Evolutionary conservation across 1,140 invertebrate genomes (phyloP).

Genomic region (Dysdera silvatica): DNA sequence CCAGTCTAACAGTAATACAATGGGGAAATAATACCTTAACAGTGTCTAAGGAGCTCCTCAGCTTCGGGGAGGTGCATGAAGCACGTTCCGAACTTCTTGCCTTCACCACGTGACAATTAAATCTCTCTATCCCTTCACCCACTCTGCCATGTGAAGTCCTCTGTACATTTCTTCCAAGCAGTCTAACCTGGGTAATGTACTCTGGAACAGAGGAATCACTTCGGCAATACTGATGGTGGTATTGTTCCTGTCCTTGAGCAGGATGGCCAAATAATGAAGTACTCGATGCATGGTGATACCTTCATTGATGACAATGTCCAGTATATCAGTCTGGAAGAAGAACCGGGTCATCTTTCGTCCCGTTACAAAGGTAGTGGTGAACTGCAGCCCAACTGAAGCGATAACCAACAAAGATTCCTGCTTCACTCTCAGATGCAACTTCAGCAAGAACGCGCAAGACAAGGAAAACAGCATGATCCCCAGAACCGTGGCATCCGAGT

Average conservation of each 20-base stretch:
- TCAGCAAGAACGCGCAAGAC: slow-evolving; percentile 7
- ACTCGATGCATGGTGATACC: slow-evolving; percentile 26
- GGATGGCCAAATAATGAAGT: slow-evolving; percentile 25
- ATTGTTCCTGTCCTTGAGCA: slow-evolving; percentile 15
- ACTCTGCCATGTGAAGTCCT: no score
- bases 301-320: slow-evolving; percentile 29
- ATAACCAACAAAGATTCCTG: slow-evolving; percentile 28
- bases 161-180: slow-evolving; percentile 14
- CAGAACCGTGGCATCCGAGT: slow-evolving; percentile 15
- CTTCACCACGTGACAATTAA: no score
- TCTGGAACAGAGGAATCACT: slow-evolving; percentile 19
- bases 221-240: slow-evolving; percentile 2
- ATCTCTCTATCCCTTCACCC: no score
- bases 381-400: slow-evolving; percentile 21
- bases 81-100: no score
- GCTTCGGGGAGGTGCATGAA: no score
- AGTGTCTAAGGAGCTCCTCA: no score
- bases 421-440: slow-evolving; percentile 22
- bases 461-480: slow-evolving; percentile 12
- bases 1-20: no score
- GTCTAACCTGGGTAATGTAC: slow-evolving; percentile 25
- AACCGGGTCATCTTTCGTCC: slow-evolving; percentile 24
- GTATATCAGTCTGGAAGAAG: slow-evolving; percentile 4
- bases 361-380: slow-evolving; percentile 28
- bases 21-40: no score